phyloP scores from a whole-genome alignment of 1,140 invertebrate species.

The Riptortus pedestris region DNA sequence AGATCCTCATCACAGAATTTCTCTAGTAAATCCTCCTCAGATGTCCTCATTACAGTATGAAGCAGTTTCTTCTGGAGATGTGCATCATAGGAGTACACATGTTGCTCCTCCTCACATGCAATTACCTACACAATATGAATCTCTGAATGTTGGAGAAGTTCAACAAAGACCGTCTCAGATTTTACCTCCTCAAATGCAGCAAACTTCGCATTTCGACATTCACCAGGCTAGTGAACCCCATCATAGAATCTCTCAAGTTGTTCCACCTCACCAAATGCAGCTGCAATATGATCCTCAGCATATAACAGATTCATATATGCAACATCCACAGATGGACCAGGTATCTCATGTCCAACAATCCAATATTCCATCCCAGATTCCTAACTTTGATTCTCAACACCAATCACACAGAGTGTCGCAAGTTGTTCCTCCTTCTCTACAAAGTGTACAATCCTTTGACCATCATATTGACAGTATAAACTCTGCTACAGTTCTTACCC shows the following conservation, averaged over 20 bases:
- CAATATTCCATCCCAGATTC: not conserved
- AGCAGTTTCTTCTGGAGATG: not conserved
- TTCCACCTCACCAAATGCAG: slow-evolving; percentile 6
- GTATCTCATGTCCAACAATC: not conserved
- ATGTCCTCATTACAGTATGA: slow-evolving; percentile 2
- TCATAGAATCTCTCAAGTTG: slow-evolving; percentile 17
- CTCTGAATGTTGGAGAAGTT: not conserved
- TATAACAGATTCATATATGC: not conserved
- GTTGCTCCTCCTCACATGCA: no score
- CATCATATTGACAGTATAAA: no score
- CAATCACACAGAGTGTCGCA: slow-evolving; percentile 33
- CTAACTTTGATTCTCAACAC: slow-evolving; percentile 34
- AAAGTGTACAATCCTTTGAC: not conserved
- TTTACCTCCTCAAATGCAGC: slow-evolving; percentile 1
- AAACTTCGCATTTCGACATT: not conserved
- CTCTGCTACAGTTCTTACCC: not conserved
- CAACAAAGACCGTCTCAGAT: slow-evolving; percentile 16
- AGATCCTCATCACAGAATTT: slow-evolving; percentile 15
- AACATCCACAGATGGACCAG: not conserved
- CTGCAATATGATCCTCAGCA: not conserved
- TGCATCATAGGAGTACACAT: not conserved
- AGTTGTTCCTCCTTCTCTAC: not conserved
- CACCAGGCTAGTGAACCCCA: not conserved
- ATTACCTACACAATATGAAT: not conserved
- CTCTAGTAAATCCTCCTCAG: slow-evolving; percentile 19